Base-by-base conservation (phyloP, 1,140 invertebrate species). In the Pemphigus obesinymphae region DNA sequence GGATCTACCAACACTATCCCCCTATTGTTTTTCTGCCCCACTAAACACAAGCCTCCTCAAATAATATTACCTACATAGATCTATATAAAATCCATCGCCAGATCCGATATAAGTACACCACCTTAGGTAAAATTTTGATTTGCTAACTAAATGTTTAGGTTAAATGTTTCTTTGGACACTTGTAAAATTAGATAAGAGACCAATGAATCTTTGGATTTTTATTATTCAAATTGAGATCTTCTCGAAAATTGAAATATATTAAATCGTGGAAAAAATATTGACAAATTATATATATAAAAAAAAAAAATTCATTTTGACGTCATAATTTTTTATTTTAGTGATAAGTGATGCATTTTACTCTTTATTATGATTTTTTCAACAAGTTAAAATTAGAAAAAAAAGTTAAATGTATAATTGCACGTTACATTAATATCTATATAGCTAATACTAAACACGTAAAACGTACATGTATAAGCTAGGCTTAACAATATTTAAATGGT, bases 171-270 rank as follows among this genome's bases (percentile, higher is more conserved):
- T 78, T 78, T 78, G 55, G 75, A 78, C 7, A 48, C 23, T 29
- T 61, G 53, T 61, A 78, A 58, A 78, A 78, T 61, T 40, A 58
- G 20, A 43, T 40, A 23, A 80, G 76, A 80, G 76, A 80, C 76
- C 76, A 80, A 61, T 80, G 55, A 80, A 80, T 80, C 76, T 80
- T 80, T 80, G 76, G 76, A 80, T 63, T 43, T 80, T 80, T 63
- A 43, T 80, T 29, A 40, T 80, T 61, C 40, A 63, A 80, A 61
- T 61, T 80, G 76, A 80, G 76, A 80, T 80, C 76, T 43, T 80
- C 76, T 80, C 55, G 55, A 80, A 80, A 76, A 63, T 61, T 45
- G 55, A 80, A 55, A 76, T 26, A 75, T 3, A 43, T 23, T 29
- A 43, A 26, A 40, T 23, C 23, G 37, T 40, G 50, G 40, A 23